phyloP scores from a whole-genome alignment of 2,888 invertebrate species.

The Hedychridium roseum region DNA sequence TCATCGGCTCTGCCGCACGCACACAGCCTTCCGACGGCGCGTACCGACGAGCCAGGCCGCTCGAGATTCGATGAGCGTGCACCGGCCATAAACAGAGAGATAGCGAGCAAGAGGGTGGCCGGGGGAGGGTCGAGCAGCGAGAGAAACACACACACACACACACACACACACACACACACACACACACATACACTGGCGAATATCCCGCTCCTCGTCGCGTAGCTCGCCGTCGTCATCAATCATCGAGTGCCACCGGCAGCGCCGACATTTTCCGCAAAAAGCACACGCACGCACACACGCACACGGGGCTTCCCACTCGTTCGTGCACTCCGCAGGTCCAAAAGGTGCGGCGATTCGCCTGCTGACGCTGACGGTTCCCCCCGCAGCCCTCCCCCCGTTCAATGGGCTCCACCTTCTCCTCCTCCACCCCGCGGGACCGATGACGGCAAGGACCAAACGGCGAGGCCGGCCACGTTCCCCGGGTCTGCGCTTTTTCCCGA shows the following conservation, averaged over 20 bases:
- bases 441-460: too few species aligned
- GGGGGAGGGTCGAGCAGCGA: too few species aligned
- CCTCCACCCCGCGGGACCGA: slow-evolving; percentile 13
- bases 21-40: slow-evolving; percentile 22
- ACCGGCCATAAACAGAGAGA: slow-evolving; percentile 32
- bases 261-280: slow-evolving; percentile 57
- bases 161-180: slow-evolving; percentile 15
- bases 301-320: slow-evolving; percentile 34
- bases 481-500: slow-evolving; percentile 9
- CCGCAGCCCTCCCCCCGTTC: slow-evolving; percentile 16
- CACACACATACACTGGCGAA: slow-evolving; percentile 25
- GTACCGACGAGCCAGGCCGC: slow-evolving; percentile 28
- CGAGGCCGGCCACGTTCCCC: slow-evolving; percentile 13
- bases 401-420: slow-evolving; percentile 11
- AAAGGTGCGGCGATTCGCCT: slow-evolving; percentile 8
- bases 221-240: slow-evolving; percentile 59
- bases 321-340: slow-evolving; percentile 25
- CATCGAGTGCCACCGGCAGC: slow-evolving; percentile 60
- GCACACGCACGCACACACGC: slow-evolving; percentile 48
- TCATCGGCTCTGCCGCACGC: slow-evolving; percentile 46
- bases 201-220: slow-evolving; percentile 21
- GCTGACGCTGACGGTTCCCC: slow-evolving; percentile 10
- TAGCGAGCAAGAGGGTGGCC: too few species aligned
- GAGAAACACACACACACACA: slow-evolving; percentile 11
- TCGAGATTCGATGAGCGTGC: slow-evolving; percentile 29